Percentiles rank a stretch among this genome's conserved stretches.
These are phyloP conservation scores for Channa striata DNA, from an alignment of 2,797 vertebrate genomes.

Conservation along the genomic window DNA sequence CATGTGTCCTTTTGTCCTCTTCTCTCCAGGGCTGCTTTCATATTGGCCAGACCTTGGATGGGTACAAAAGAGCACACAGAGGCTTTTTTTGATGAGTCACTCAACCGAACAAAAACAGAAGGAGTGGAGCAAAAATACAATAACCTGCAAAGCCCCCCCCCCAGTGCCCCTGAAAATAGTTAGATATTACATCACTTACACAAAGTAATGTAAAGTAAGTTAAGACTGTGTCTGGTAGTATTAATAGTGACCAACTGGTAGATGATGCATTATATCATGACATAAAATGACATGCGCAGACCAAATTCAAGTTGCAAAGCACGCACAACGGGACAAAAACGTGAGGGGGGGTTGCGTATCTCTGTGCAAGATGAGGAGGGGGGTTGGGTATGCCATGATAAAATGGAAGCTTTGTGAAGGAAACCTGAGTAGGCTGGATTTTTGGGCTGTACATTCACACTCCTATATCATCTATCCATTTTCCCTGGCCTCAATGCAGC, in stretches of 20 bases:
- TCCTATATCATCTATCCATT: conserved; percentile 72
- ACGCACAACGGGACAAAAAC: conserved; percentile 35
- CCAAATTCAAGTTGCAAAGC: conserved; percentile 41
- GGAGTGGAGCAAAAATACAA: conserved; percentile 59
- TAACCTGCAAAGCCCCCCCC: conserved; percentile 33
- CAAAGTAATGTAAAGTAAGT: conserved; percentile 13
- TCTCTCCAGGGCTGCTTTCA: conserved; percentile 69
- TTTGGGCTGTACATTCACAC: conserved; percentile 68
- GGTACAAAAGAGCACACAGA: conserved; percentile 52
- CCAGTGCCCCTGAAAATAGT: conserved; percentile 54
- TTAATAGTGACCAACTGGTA: conserved; percentile 43
- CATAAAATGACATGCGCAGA: conserved; percentile 52
- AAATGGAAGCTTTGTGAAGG: conserved; percentile 78
- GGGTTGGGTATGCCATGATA: conserved; percentile 53
- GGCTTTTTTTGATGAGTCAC: conserved; percentile 79
- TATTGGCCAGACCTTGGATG: conserved; percentile 59
- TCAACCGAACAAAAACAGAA: conserved; percentile 74
- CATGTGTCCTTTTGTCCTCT: conserved; percentile 75
- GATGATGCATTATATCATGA: conserved; percentile 44
- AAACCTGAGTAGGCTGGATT: conserved; percentile 69
- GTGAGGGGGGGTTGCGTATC: conserved; percentile 45
- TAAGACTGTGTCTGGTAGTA: conserved; percentile 19
- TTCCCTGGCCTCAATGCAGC: conserved; percentile 62
- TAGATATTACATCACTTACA: conserved; percentile 65
- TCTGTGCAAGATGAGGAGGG: conserved; percentile 58